These are phyloP conservation scores for Strigamia crassipes DNA, from an alignment of 2,888 invertebrate species.

Conservation along the genomic window DNA sequence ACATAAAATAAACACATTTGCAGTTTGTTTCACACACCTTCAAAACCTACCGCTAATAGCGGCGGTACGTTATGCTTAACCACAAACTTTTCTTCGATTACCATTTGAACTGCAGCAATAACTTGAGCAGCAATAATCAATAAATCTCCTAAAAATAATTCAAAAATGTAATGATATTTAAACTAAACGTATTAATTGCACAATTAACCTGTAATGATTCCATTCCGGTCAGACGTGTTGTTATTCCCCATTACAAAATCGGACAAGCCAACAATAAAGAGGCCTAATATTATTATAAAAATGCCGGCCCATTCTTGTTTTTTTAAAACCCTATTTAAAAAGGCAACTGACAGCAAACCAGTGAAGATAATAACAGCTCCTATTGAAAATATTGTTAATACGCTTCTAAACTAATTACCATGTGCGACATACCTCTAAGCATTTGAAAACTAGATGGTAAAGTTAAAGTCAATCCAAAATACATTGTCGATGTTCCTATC, in stretches of 20 bases:
- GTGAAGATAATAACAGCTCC: conserved; percentile 87
- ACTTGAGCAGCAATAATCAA: conserved; percentile 70
- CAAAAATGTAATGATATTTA: neutral
- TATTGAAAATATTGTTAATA: conserved; percentile 55
- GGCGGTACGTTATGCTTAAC: conserved; percentile 82
- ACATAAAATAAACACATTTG: no score
- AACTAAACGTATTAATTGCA: neutral
- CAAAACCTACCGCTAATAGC: conserved; percentile 91
- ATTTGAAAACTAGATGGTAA: conserved; percentile 95
- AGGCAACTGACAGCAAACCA: conserved; percentile 81
- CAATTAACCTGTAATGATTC: conserved; percentile 71
- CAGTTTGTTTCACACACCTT: conserved; percentile 72
- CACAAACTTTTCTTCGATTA: conserved; percentile 91
- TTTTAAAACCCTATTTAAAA: conserved; percentile 70
- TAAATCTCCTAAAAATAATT: conserved; percentile 61
- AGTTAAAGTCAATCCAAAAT: conserved; percentile 87
- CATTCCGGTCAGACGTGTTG: conserved; percentile 63
- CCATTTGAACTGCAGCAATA: conserved; percentile 87
- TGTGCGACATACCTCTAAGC: conserved; percentile 71
- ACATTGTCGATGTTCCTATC: conserved; percentile 85
- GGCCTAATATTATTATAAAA: conserved; percentile 70
- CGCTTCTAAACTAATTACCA: neutral
- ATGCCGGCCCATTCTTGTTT: conserved; percentile 78
- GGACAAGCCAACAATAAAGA: conserved; percentile 73
- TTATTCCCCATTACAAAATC: conserved; percentile 65